Evolutionary conservation across 1,140 invertebrate species (phyloP), one percentile per base, ranked within the genome.

Genomic region (Drosophila seguyi): DNA sequence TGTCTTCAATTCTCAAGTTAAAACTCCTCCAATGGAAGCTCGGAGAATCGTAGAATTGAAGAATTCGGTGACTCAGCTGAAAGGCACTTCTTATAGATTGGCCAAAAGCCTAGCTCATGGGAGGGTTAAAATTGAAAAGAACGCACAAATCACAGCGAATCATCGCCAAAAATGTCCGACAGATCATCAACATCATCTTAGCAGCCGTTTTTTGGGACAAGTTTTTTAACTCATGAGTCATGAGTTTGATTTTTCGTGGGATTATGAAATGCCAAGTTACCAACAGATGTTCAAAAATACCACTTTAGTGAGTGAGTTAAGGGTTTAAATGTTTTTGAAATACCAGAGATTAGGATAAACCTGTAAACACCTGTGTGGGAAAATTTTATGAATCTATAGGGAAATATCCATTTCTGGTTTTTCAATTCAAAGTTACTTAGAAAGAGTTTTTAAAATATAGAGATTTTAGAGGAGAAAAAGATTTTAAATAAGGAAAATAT

Each of bases 241-340:
- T 60, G n/a, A 13, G 3, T 22, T 36, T 1, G 50, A 41, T 59
- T 41, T 71, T 72, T 72, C 36, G 44, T 58, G 56, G 14, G 50
- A 50, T 72, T 72, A 72, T 72, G 68, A 72, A 72, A 72, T 72
- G 34, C 44, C 66, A 72, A 68, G n/a, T 36, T 25, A n/a, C 14
- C 29, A 71, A 34, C 65, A 57, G 68, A 57, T 72, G 68, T 58
- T 69, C 16, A 11, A n/a, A 41, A 25, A 16, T 25, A 47, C 44
- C 25, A 48, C 14, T 41, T 25, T 6, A 13, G 13, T 25, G 42
- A 47, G 25, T 31, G 36, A 36, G 14, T 16, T 6, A 53, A 36
- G 50, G 50, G 50, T 16, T 13, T 27, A 22, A 4, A 2, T 58
- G 13, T 29, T 52, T 58, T 22, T 22, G 4, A 62, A 62, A 62